phyloP scores from a whole-genome alignment of 2,888 invertebrate species.

The Heliconius hortense region DNA sequence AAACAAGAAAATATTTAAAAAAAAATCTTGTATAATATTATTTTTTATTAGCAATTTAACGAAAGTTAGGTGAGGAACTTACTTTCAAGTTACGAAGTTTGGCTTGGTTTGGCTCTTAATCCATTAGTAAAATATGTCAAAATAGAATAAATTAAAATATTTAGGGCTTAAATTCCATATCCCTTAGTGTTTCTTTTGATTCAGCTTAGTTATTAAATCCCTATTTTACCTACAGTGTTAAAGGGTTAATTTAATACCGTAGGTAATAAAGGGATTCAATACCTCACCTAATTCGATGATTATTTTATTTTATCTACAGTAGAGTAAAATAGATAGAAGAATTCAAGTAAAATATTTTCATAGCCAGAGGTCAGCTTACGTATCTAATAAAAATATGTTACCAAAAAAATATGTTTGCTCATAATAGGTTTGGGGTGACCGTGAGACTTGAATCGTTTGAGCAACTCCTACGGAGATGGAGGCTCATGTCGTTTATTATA shows the following conservation, averaged over 20 bases:
- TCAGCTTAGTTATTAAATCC: no score
- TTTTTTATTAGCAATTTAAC: no score
- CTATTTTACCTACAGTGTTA: no score
- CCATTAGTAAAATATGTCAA: neutral
- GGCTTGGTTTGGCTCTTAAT: neutral
- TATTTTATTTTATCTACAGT: no score
- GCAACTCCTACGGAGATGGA: neutral
- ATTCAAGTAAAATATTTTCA: neutral
- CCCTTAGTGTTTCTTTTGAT: no score
- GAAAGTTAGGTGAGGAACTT: no score
- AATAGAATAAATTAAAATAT: neutral
- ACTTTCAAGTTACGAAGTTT: no score
- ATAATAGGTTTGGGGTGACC: conserved; percentile 12
- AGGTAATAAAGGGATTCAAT: no score
- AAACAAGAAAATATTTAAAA: no score
- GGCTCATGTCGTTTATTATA: neutral
- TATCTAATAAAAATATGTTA: conserved; percentile 16
- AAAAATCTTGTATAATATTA: no score
- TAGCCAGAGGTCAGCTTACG: conserved; percentile 8
- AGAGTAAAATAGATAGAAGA: neutral
- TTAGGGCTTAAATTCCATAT: neutral
- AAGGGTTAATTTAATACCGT: no score
- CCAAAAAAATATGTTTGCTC: neutral
- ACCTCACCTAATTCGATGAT: no score
- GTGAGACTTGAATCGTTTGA: neutral